A percentile compares a stretch with the other conserved stretches of the same genome.
phyloP scores from a whole-genome alignment of 92 coral and sea anemone genomes.

The Actinostola sp. region DNA sequence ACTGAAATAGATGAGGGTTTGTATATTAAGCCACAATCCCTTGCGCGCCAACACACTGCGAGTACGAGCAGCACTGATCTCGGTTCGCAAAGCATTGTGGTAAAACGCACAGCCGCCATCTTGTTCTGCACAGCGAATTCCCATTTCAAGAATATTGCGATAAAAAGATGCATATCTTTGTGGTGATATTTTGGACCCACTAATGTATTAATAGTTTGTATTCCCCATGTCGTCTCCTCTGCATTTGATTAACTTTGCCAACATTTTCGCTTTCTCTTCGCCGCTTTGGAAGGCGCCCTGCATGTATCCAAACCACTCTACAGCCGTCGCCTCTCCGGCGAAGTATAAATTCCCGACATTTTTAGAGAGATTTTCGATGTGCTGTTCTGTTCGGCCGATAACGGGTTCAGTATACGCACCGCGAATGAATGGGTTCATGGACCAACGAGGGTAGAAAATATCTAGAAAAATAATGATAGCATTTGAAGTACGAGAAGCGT shows the following conservation, averaged over 20 bases:
- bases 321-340: slow-evolving; percentile 10
- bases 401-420: slow-evolving; percentile 12
- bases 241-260: slow-evolving; percentile 13
- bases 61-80: too few relatives aligned
- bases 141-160: too few relatives aligned
- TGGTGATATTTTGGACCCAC: too few relatives aligned
- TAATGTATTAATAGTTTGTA: too few relatives aligned
- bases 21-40: too few relatives aligned
- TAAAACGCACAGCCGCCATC: too few relatives aligned
- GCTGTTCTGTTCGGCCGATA: slow-evolving; percentile 2
- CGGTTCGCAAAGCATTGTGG: too few relatives aligned
- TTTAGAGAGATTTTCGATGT: not conserved
- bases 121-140: too few relatives aligned
- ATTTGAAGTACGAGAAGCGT: too few relatives aligned
- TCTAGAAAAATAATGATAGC: not conserved
- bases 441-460: slow-evolving; percentile 27
- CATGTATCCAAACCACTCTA: slow-evolving; percentile 21
- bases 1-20: too few relatives aligned
- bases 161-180: too few relatives aligned
- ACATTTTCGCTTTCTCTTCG: slow-evolving; percentile 7
- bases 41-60: too few relatives aligned
- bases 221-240: not conserved
- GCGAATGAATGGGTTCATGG: slow-evolving; percentile 21
- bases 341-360: slow-evolving; percentile 21
- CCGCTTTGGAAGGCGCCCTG: slow-evolving; percentile 30